Conservation (phyloP, 2,113 vertebrate species). For the Caretta caretta region DNA sequence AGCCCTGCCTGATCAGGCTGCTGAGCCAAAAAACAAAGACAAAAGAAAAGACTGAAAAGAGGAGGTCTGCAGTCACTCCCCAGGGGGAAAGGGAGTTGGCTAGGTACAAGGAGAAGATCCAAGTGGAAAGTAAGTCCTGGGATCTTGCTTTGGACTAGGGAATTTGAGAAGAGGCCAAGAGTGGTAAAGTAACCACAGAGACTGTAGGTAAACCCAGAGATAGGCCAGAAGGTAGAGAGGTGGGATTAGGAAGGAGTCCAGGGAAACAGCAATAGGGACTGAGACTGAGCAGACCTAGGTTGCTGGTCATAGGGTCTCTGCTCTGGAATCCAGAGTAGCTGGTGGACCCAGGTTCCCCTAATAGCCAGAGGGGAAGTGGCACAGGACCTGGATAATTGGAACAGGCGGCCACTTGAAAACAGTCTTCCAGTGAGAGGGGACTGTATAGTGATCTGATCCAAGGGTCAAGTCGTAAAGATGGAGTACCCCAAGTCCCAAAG, state of each 20-base stretch:
- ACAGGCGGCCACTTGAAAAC: neutral
- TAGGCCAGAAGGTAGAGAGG: neutral
- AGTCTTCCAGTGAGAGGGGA: neutral
- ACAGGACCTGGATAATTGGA: neutral
- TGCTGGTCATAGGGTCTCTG: neutral
- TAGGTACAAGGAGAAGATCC: too few relatives aligned
- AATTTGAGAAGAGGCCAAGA: too few relatives aligned
- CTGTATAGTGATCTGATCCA: too few relatives aligned
- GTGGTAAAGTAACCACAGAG: too few relatives aligned
- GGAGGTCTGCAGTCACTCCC: too few relatives aligned
- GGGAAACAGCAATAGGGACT: too few relatives aligned
- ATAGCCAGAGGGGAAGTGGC: neutral
- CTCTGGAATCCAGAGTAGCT: neutral
- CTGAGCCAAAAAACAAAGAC: too few relatives aligned
- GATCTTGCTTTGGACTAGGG: too few relatives aligned
- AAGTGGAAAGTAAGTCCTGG: too few relatives aligned
- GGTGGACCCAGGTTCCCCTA: neutral
- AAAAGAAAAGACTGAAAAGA: too few relatives aligned
- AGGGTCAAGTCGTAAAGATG: neutral
- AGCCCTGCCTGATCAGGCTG: too few relatives aligned
- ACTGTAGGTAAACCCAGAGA: neutral
- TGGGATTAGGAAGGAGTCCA: neutral
- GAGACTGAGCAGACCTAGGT: neutral
- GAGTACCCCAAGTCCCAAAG: neutral
- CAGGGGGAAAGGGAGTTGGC: too few relatives aligned